Conservation (phyloP, 2,888 invertebrate species). For the Eurois occulta region DNA sequence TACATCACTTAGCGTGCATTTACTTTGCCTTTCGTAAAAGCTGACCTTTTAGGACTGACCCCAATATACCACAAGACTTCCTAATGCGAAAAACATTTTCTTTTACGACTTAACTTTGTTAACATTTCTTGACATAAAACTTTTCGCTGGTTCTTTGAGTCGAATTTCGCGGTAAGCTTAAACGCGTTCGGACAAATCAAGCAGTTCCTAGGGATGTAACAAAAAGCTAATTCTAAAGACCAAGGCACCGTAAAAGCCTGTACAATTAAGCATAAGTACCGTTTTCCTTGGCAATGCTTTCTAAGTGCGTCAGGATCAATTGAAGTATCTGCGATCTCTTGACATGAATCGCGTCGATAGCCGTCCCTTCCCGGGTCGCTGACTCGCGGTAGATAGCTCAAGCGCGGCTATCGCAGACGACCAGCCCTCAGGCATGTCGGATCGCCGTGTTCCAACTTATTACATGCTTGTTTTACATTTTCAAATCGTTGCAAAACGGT, state of each 20-base stretch:
- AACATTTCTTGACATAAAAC: constrained; percentile 19
- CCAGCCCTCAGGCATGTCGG: constrained; percentile 37
- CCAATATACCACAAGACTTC: constrained; percentile 15
- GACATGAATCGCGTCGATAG: constrained; percentile 57
- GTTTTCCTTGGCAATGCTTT: constrained; percentile 39
- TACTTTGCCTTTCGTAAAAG: constrained; percentile 28
- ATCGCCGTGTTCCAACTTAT: neutral
- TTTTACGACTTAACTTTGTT: constrained; percentile 17
- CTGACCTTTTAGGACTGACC: constrained; percentile 36
- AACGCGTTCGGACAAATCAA: neutral
- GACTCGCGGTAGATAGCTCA: constrained; percentile 60
- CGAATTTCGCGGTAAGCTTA: neutral
- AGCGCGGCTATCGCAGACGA: constrained; percentile 50
- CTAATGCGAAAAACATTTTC: constrained; percentile 30
- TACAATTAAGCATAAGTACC: constrained; percentile 36
- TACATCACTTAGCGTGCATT: constrained; percentile 22
- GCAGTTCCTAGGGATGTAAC: neutral
- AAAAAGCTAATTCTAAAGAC: constrained; percentile 7
- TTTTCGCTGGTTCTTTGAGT: neutral
- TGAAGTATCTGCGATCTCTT: constrained; percentile 63
- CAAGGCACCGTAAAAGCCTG: neutral
- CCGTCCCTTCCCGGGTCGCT: constrained; percentile 65
- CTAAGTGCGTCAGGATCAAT: constrained; percentile 52
- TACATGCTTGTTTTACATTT: constrained; percentile 35
- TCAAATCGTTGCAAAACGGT: constrained; percentile 2